Conservation (phyloP, 92 coral and sea anemone genomes). For the Actinernus sp. region DNA sequence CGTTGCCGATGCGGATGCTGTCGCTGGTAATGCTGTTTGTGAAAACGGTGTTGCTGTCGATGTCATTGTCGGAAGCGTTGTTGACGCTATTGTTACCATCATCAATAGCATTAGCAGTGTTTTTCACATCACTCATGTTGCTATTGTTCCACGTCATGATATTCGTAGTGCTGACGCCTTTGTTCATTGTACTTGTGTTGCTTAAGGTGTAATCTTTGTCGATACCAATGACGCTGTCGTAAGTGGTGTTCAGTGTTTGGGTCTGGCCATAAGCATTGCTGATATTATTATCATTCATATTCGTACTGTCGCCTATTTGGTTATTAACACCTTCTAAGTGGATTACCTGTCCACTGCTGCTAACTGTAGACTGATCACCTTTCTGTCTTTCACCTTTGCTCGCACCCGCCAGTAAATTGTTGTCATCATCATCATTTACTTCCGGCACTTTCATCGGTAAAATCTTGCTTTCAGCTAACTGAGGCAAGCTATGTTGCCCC, state of each 20-base stretch:
- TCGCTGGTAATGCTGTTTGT: not conserved
- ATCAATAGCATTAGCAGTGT: too few species aligned
- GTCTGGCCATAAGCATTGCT: not conserved
- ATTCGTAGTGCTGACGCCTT: not conserved
- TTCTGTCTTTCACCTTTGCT: too few species aligned
- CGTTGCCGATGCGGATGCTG: constrained; percentile 1
- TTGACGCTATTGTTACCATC: not conserved
- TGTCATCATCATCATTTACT: too few species aligned
- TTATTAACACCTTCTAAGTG: too few species aligned
- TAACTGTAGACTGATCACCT: too few species aligned
- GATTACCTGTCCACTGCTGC: not conserved
- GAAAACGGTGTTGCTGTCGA: not conserved
- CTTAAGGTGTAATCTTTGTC: not conserved
- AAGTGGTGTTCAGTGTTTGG: not conserved
- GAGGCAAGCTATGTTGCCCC: too few species aligned
- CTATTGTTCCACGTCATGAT: not conserved
- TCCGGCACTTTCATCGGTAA: too few species aligned
- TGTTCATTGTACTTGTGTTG: not conserved
- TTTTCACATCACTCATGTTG: not conserved
- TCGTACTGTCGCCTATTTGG: not conserved
- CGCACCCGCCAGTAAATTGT: too few species aligned
- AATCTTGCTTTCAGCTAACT: too few species aligned
- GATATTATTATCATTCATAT: not conserved
- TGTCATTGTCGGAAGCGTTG: not conserved
- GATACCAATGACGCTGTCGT: not conserved